phyloP scores from a whole-genome alignment of 2,797 vertebrate genomes.

The Okamejei kenojei region DNA sequence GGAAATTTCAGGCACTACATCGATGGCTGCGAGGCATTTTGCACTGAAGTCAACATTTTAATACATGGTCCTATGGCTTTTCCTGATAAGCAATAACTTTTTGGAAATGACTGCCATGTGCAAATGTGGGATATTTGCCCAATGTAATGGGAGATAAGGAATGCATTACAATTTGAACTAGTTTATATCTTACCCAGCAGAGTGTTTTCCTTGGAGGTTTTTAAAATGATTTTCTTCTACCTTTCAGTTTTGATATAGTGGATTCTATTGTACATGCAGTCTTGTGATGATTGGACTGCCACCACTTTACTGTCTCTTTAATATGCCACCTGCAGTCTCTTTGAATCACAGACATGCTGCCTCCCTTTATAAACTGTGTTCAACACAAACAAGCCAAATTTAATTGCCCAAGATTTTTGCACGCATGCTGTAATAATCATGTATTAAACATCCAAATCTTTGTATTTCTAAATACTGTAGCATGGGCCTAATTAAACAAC shows the following conservation, averaged over 20 bases:
- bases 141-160: conserved; percentile 43
- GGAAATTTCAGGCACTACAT: conserved; percentile 22
- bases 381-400: not conserved
- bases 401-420: fast-evolving
- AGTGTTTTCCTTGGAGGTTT: not conserved
- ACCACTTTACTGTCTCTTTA: not conserved
- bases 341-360: conserved; percentile 26
- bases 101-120: conserved; percentile 40
- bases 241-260: conserved; percentile 46
- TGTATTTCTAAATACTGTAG: not conserved
- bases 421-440: not conserved
- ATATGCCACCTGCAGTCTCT: conserved; percentile 34
- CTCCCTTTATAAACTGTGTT: not conserved
- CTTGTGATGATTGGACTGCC: conserved; percentile 23
- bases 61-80: conserved; percentile 50
- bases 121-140: conserved; percentile 42
- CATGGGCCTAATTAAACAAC: conserved; percentile 1
- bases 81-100: conserved; percentile 48
- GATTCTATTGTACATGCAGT: not conserved
- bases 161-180: conserved; percentile 51
- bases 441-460: not conserved
- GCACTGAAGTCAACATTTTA: conserved; percentile 49
- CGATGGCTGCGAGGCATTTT: conserved; percentile 28
- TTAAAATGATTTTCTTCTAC: conserved; percentile 38
- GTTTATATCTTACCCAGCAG: conserved; percentile 39